A percentile compares a stretch with the other conserved stretches of the same genome.
These are phyloP conservation scores for Odocoileus hemionus DNA, from an alignment of 2,113 vertebrate genomes.

Conservation along the genomic window DNA sequence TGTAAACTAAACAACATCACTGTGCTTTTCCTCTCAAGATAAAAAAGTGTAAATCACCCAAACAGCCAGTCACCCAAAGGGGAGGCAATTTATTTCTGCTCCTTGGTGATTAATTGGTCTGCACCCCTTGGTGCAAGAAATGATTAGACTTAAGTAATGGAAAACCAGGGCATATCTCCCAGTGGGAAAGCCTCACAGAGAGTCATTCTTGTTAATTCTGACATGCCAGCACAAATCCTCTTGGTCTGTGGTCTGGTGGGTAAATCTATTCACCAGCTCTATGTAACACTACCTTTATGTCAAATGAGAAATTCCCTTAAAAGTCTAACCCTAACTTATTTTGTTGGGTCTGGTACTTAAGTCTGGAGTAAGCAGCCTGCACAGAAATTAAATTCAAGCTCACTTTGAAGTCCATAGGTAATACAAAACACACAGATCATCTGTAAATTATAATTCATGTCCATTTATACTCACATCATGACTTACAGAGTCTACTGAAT, in stretches of 20 bases:
- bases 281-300: background rate
- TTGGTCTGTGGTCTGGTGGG: background rate
- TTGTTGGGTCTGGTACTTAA: background rate
- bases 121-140: background rate
- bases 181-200: background rate
- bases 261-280: background rate
- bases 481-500: background rate
- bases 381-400: background rate
- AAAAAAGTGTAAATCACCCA: background rate
- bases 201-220: background rate
- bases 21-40: background rate
- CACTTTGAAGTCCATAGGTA: background rate
- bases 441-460: background rate
- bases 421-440: background rate
- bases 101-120: background rate
- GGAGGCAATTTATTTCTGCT: constrained; percentile 21
- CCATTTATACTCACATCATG: background rate
- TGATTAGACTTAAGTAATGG: constrained; percentile 1
- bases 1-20: background rate
- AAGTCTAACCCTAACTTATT: background rate
- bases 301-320: background rate
- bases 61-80: background rate
- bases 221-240: background rate
- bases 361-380: background rate
- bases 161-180: background rate